Evolutionary conservation across 2,888 invertebrate species (phyloP), one percentile per base, ranked within the genome.

Genomic region (Noctua pronuba): DNA sequence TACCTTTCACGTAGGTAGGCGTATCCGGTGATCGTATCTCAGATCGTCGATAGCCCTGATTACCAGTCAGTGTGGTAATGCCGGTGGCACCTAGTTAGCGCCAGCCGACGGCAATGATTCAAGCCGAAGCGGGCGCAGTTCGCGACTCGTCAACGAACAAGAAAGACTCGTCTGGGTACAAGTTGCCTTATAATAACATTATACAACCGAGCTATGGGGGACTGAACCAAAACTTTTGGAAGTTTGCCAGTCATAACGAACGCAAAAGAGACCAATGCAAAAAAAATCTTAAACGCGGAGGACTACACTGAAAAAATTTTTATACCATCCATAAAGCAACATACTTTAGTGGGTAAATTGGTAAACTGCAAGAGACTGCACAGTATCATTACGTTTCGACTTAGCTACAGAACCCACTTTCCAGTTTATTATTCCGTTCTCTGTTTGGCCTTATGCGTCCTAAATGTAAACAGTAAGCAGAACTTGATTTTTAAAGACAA

Each of bases 101-200:
- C 82, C 84, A 83, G 88, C 86, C 79, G 76, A 79, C 78, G 90
- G 88, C 85, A 82, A 88, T 86, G 85, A 88, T 86, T 89, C 84
- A 88, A 87, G 84, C 74, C 79, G 74, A 81, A 78, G 80, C 65
- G 70, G 65, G 82, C 77, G 78, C 84, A 84, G 80, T 83, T 89
- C 81, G 81, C 88, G 87, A 88, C 88, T 88, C 86, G 88, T 89
- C 89, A 90, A 85, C 84, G 88, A 93, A 92, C 93, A 81, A 91
- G 93, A 90, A 92, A 90, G 87, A 92, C 94, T 87, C 74, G 93
- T 92, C 89, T 86, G 75, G 77, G 38, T 84, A 86, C 91, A 89
- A 88, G 84, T 88, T 90, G 77, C 88, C 89, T 88, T 92, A 85
- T 75, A 82, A 76, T 77, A 84, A 77, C 68, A 80, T 82, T 77